Conservation (phyloP, 2,797 vertebrate genomes). For the Cichlasoma orientale region DNA sequence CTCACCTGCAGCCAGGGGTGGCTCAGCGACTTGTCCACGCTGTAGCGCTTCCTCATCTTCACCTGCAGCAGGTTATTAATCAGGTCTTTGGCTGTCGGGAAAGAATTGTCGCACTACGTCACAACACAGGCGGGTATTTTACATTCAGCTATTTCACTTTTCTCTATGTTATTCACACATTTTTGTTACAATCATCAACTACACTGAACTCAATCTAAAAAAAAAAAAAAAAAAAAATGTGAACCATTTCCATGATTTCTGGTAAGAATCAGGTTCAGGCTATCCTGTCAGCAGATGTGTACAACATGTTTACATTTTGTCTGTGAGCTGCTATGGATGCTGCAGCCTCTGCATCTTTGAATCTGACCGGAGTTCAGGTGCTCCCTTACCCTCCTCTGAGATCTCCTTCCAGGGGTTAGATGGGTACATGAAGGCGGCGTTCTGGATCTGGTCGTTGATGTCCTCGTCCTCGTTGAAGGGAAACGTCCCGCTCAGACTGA, state of each 20-base stretch:
- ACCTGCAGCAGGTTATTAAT: conserved; percentile 83
- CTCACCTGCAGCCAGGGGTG: conserved; percentile 95
- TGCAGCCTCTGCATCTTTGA: neutral
- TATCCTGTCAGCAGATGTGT: no score
- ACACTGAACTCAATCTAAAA: no score
- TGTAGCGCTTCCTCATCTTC: conserved; percentile 97
- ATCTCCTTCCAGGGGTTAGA: conserved; percentile 93
- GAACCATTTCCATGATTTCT: neutral
- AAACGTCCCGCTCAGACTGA: conserved; percentile 95
- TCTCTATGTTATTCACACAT: no score
- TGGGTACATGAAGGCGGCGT: conserved; percentile 97
- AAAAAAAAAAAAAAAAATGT: neutral
- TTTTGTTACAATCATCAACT: no score
- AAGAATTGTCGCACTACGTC: neutral
- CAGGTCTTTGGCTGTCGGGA: conserved; percentile 87
- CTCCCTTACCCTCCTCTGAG: conserved; percentile 85
- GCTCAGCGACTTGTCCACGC: conserved; percentile 96
- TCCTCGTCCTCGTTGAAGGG: conserved; percentile 97
- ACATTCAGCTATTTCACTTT: no score
- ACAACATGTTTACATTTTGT: no score
- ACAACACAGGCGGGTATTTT: neutral
- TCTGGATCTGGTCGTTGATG: conserved; percentile 96
- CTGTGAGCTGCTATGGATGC: no score
- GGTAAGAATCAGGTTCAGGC: no score
- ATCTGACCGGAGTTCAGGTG: neutral